A percentile compares a stretch with the other conserved stretches of the same genome.
phyloP scores from a whole-genome alignment of 2,888 invertebrate species.

The Apamea sordens region DNA sequence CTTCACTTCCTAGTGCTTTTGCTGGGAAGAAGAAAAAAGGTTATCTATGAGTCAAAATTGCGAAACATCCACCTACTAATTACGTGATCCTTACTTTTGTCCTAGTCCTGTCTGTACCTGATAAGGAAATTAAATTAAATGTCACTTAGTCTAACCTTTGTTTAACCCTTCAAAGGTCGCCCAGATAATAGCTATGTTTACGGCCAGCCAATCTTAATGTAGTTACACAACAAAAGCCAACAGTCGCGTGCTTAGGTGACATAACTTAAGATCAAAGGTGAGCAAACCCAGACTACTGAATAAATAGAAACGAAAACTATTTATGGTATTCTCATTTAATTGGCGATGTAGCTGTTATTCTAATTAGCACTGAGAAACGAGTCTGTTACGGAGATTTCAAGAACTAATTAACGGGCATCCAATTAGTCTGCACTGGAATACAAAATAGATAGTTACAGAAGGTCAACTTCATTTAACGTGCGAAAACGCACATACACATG shows the following conservation, averaged over 20 bases:
- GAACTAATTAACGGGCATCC: conserved; percentile 68
- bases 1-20: too few relatives aligned
- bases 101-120: background rate
- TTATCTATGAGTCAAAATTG: background rate
- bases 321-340: conserved; percentile 63
- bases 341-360: conserved; percentile 64
- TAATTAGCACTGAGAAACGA: conserved; percentile 63
- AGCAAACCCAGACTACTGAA: conserved; percentile 45
- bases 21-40: too few relatives aligned
- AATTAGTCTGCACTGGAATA: conserved; percentile 57
- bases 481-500: background rate
- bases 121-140: conserved; percentile 34
- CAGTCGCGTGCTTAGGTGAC: conserved; percentile 39
- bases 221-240: conserved; percentile 37
- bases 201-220: conserved; percentile 12
- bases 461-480: background rate
- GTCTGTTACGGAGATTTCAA: conserved; percentile 66
- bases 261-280: conserved; percentile 52
- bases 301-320: conserved; percentile 57
- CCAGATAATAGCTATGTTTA: conserved; percentile 37
- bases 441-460: background rate
- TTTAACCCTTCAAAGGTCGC: conserved; percentile 44
- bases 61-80: background rate
- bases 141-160: conserved; percentile 36
- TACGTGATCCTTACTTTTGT: background rate